Evolutionary conservation across 2,888 invertebrate species (phyloP).

Genomic region (Plagodis pulveraria): DNA sequence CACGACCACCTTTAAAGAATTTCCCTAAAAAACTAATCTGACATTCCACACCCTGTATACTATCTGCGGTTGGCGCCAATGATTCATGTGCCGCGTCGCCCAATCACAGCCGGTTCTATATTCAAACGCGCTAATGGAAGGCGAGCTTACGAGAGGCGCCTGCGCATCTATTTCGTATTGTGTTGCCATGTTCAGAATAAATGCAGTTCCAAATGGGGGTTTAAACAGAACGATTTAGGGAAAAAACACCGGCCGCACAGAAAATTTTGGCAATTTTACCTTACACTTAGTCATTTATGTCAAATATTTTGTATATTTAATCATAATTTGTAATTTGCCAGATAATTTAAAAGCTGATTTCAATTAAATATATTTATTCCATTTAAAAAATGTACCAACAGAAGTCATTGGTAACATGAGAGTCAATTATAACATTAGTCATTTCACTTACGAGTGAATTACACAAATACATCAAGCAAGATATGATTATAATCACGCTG

Average conservation of each 20-base stretch:
- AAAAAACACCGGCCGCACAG: neutral
- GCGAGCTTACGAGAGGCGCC: constrained; percentile 67
- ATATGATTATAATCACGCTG: too few species aligned
- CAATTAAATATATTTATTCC: too few species aligned
- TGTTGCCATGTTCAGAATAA: constrained; percentile 51
- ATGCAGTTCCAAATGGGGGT: neutral
- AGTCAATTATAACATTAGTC: too few species aligned
- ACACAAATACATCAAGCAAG: too few species aligned
- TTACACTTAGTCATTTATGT: neutral
- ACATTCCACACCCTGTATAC: constrained; percentile 38
- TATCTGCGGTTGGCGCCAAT: constrained; percentile 60
- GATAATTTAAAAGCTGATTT: too few species aligned
- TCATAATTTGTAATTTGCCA: too few species aligned
- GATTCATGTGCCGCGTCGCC: constrained; percentile 65
- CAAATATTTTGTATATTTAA: too few species aligned
- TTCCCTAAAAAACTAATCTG: constrained; percentile 32
- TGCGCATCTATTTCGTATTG: constrained; percentile 58
- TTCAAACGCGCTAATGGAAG: constrained; percentile 81
- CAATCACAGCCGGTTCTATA: constrained; percentile 75
- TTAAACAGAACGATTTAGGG: neutral
- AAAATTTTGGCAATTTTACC: too few species aligned
- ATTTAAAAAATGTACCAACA: too few species aligned
- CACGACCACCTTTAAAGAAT: constrained; percentile 31
- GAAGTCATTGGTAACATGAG: too few species aligned
- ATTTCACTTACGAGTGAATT: too few species aligned